Evolutionary conservation across 1,140 invertebrate species (phyloP), one percentile per base, ranked within the genome.

Genomic region (Trichonephila clavipes): DNA sequence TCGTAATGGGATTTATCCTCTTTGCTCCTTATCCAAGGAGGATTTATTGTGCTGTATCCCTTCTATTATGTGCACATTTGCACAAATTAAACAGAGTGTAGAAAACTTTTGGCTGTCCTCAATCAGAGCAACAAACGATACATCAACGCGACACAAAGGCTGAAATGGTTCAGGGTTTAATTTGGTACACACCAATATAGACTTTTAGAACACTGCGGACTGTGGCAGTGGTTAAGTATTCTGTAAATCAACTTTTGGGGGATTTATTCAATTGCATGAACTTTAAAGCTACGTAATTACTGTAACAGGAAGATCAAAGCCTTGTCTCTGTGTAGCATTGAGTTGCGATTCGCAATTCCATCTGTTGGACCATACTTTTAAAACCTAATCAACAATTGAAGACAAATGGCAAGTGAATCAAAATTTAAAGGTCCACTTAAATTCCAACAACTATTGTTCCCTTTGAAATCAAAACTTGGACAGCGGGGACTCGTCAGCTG

Each of bases 331-430:
- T 44, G 61, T 19, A 34, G 72, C 18, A 77, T 77, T 18, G 28
- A 24, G 28, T 77, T 34, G 28, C 24, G 69, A 77, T 62, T 61
- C 58, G 44, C 44, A 28, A 28, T 34, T n/a, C 61, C 59, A 81
- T 18, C 58, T 40, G 40, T 51, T 44, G 44, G 64, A 81, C 51
- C 44, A 64, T 34, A 93, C 92, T 93, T 93, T 88, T 88, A 51
- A 93, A 93, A 93, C 58, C 85, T 93, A 93, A 93, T 93, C 92
- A 88, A 93, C 92, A 93, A 93, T 93, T 93, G 72, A 93, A 93
- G 92, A 88, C 85, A 93, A 92, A 87, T 83, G 61, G 58, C 62
- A 40, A 51, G 83, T 66, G 61, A 88, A 93, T 93, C 92, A 93
- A 93, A 93, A 88, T 93, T 93, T 93, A 81, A 93, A 93, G 92